These are phyloP conservation scores for Papilio gigon DNA, from an alignment of 2,888 invertebrate species.

Conservation along the genomic window DNA sequence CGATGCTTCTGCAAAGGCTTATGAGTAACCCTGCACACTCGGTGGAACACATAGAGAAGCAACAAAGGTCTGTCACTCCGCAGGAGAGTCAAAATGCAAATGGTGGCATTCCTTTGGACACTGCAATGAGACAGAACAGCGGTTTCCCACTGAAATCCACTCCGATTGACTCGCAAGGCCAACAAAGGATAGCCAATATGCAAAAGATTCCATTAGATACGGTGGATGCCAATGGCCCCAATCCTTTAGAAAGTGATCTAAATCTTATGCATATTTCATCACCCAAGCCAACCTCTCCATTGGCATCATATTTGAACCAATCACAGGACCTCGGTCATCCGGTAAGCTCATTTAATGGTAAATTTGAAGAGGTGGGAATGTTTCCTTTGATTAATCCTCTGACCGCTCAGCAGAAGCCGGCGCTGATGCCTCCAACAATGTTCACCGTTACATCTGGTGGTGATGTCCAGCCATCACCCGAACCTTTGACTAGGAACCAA, in stretches of 20 bases:
- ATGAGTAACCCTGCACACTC: constrained; percentile 93
- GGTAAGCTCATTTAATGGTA: constrained; percentile 66
- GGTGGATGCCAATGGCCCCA: constrained; percentile 68
- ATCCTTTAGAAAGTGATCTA: constrained; percentile 77
- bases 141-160: constrained; percentile 71
- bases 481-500: constrained; percentile 93
- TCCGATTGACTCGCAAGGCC: constrained; percentile 70
- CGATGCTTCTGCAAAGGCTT: constrained; percentile 87
- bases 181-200: constrained; percentile 67
- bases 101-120: constrained; percentile 65
- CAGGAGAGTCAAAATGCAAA: constrained; percentile 77
- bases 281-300: constrained; percentile 80
- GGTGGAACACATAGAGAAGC: constrained; percentile 94
- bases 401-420: constrained; percentile 84
- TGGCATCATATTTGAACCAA: constrained; percentile 81
- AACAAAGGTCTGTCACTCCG: constrained; percentile 89
- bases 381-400: constrained; percentile 64
- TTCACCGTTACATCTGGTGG: constrained; percentile 85
- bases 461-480: constrained; percentile 76
- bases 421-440: constrained; percentile 93
- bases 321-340: constrained; percentile 71
- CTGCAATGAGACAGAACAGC: constrained; percentile 64
- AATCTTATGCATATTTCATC: constrained; percentile 81
- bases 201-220: constrained; percentile 64
- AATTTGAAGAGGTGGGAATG: constrained; percentile 63